Evolutionary conservation across 2,113 vertebrate genomes (phyloP), one percentile per base, ranked within the genome.

Genomic region (Corythoichthys intestinalis): DNA sequence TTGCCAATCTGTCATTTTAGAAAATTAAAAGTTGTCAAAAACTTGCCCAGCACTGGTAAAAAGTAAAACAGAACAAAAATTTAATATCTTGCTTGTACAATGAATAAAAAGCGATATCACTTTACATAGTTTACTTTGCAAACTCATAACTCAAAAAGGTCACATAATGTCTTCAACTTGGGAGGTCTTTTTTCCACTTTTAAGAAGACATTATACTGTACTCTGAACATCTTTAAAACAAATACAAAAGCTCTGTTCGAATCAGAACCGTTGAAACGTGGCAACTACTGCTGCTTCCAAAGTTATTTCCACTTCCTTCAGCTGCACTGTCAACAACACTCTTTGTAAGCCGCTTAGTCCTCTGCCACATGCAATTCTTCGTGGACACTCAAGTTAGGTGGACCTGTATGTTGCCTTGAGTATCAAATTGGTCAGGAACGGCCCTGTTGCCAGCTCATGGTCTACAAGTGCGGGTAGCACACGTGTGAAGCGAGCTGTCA

Each of bases 271-370:
- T 37, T 58, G 63, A 84, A 83, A 78, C 63, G 38, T 81, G 77
- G 77, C 77, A 79, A 58, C 56, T 37, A 34, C 12, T 35, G 54
- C 70, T 63, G 4, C 17, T 59, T 82, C 70, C 56, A 82, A 78
- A 75, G 52, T 35, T n/a, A 37, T 73, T 78, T 53, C 63, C 54
- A 61, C 61, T 58, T 70, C 66, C n/a, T 73, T 72, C 54, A 73
- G 57, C 35, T 35, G 53, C 20, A 56, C 53, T 12, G 53, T 34
- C 53, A 56, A 56, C 53, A 12, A 56, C 53, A 34, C 8, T 20
- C 28, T 56, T 56, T 4, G 28, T 35, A 48, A 70, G 49, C 63
- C 68, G 69, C 50, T n/a, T 62, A 64, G 75, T 69, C 81, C 35
- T 57, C 74, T 52, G 62, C 67, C 39, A 35, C n/a, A 13, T 17